Base-by-base conservation (phyloP, 2,113 vertebrate genomes). In the Ptilonorhynchus violaceus region DNA sequence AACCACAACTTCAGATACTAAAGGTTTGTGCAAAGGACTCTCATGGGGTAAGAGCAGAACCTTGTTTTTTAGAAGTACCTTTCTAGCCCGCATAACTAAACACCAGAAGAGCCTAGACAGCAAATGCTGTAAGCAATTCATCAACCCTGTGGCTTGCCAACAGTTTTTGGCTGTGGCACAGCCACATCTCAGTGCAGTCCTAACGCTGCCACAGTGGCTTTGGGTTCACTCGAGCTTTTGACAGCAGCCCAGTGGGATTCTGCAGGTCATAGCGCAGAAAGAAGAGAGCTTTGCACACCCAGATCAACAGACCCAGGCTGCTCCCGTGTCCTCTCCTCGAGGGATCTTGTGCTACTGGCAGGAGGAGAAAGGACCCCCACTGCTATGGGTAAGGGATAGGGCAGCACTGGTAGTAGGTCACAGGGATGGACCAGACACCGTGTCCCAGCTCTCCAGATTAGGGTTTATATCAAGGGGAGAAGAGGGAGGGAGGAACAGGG, bases 221-320 rank as follows among this genome's bases (percentile, higher is more conserved):
- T 75, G 59, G 72, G 39, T 37, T 74, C 42, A 44, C 22, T 49
- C 73, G 44, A 2, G 2, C 25, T 68, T 60, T 39, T 14, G 3
- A 37, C 13, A 46, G 4, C 49, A 69, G 16, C 30, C 41, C 5
- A 2, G 7, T 20, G 37, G 46, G 28, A 49, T 39, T 62, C 46
- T 62, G 20, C 5, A 7, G 64, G 21, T 25, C 0, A 0, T 6
- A 11, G n/a, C 23, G 31, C 37, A 73, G 76, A 76, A 55, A 62
- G 55, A 37, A 25, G 20, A 58, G 73, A 66, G 47, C 33, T 89
- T 75, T 68, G 16, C 15, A 17, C 33, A 44, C 6, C 19, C 52
- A 50, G 23, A 47, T 2, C 37, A 20, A 7, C 14, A 68, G 44
- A 14, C 1, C 24, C 13, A 39, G 59, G 15, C 49, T 91, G 39